Base-by-base conservation (phyloP, 2,797 vertebrate species). In the Anas capensis region DNA sequence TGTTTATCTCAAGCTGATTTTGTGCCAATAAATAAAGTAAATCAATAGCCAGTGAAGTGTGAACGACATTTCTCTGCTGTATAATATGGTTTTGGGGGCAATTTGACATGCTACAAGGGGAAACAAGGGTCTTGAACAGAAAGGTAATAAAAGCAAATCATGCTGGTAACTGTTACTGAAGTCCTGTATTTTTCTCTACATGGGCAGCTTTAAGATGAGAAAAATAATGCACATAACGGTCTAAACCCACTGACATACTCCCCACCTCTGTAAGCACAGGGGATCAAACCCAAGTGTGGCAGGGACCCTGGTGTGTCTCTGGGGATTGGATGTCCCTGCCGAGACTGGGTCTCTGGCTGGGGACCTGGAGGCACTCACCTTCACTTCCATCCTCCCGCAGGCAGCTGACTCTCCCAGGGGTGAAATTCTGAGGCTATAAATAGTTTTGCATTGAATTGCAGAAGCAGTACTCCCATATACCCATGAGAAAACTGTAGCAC, bases 1-100 rank as follows among this genome's bases (percentile, higher is more conserved):
- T 99, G 98, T 99, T 99, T 99, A 98, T 98, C 98, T 98, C 98
- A 98, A 93, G 97, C 98, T 99, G 98, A 99, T 99, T 99, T 99
- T 99, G 98, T 99, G 98, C 98, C 99, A 99, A 99, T 99, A 99
- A 99, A 99, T 99, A 98, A 99, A 99, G 99, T 99, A 99, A 99
- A 99, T 99, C 99, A 99, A 99, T 99, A 99, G 98, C 98, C 98
- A 99, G 98, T 98, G 98, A 98, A 99, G 99, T 99, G 99, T 99
- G 99, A 99, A 99, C 98, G 96, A 98, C 98, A 98, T 99, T 98
- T 99, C 98, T 99, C 98, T 98, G 97, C 98, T 98, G 98, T 97
- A 98, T 98, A 98, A 99, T 98, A 97, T 95, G 97, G 98, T 98
- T 98, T 98, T 97, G 98, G 98, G 98, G 97, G 97, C 98, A 98